Evolutionary conservation across 2,888 invertebrate genomes (phyloP), one percentile per base, ranked within the genome.

Genomic region (Entomobrya proxima): DNA sequence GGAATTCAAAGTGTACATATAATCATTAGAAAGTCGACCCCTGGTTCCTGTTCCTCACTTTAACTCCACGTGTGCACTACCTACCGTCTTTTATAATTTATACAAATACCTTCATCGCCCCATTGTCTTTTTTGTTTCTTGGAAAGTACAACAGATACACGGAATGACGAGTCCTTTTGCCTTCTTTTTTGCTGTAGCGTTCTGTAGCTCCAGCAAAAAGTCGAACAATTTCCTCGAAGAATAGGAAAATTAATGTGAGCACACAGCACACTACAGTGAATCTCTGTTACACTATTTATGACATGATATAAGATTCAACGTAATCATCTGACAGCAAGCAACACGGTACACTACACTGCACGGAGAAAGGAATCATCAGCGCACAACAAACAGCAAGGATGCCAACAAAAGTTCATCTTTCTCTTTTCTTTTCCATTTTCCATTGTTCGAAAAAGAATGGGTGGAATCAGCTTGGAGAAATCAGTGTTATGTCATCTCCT

Each of bases 361-460:
- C n/a, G n/a, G n/a, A 35, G 64, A 64, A 64, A 35, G 18, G 37
- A n/a, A 18, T 15, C 64, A 64, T 64, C 64, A 64, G 4, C 13
- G 24, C 24, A n/a, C n/a, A 9, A 44, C 40, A 13, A 52, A 52
- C 61, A 32, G n/a, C 32, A 69, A 69, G 24, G 21, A 37, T 40
- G 24, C n/a, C 13, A 27, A 47, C 32, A 52, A 79, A 79, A 79
- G 79, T 79, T 79, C 69, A 79, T 79, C 79, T 69, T 37, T 37
- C 67, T 69, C 21, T 44, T 27, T 24, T 40, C 21, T 18, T 61
- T 44, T 69, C 67, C 24, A 13, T 40, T 27, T 21, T 21, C 40
- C 15, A 40, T 69, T 37, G 61, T 40, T 44, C 55, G 40, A 21
- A 37, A 69, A 11, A 58, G 40, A 61, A 40, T 61, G 58, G 61